phyloP scores from a whole-genome alignment of 2,888 invertebrate genomes.

The Argyresthia albistria region DNA sequence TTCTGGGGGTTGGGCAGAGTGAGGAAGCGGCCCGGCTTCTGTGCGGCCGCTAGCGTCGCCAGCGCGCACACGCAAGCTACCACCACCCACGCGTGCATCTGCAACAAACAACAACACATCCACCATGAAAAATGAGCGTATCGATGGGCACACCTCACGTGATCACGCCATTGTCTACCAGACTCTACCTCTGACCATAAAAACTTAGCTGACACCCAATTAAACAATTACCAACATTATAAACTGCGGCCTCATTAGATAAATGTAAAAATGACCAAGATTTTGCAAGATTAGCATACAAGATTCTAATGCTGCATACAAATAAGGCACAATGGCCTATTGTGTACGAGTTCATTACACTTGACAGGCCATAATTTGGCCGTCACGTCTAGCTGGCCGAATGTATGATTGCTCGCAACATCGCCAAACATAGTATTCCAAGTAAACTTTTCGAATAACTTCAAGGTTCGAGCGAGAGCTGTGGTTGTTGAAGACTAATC shows the following conservation, averaged over 20 bases:
- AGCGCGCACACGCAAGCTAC: constrained; percentile 66
- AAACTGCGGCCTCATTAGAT: neutral
- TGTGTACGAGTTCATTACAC: constrained; percentile 16
- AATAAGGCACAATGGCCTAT: constrained; percentile 16
- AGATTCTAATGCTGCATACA: neutral
- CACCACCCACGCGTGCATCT: constrained; percentile 81
- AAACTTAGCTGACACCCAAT: neutral
- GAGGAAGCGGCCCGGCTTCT: constrained; percentile 87
- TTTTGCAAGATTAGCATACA: neutral
- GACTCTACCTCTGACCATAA: too few relatives aligned
- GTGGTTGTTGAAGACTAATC: neutral
- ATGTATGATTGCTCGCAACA: neutral
- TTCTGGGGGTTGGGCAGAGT: constrained; percentile 86
- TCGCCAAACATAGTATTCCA: too few relatives aligned
- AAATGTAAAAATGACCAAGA: neutral
- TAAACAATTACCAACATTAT: neutral
- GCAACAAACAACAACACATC: constrained; percentile 16
- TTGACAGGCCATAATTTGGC: constrained; percentile 10
- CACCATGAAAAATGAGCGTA: too few relatives aligned
- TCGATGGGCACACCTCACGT: too few relatives aligned
- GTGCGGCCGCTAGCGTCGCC: constrained; percentile 75
- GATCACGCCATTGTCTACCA: too few relatives aligned
- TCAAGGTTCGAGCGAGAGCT: constrained; percentile 8
- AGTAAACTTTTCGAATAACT: too few relatives aligned
- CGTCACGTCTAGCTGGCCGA: neutral